Base-by-base conservation (phyloP, 1,140 invertebrate genomes). In the Drosophila bocki region DNA sequence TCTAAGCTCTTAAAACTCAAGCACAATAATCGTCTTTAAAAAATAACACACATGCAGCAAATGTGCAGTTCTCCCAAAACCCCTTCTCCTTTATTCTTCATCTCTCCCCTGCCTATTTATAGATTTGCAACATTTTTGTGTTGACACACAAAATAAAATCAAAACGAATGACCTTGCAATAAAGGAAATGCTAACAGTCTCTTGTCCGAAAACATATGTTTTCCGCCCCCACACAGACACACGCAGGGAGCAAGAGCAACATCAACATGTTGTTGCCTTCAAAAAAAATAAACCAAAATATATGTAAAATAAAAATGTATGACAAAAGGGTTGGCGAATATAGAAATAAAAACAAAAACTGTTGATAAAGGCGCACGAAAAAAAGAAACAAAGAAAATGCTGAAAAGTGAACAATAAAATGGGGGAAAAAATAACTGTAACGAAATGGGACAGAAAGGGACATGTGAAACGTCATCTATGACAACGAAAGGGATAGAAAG, bases 131-230 rank as follows among this genome's bases (percentile, higher is more conserved):
- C 39, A 61, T 63, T 82, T 80, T 67, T 51, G 76, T 53, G 76
- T 53, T 87, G 84, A 87, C 84, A 87, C 84, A 87, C 77, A 88
- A 87, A 87, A 88, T 90, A 88, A 88, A 88, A 90, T 57, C 78
- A 90, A 80, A 90, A 78, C 84, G 85, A 88, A 88, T 84, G 84
- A 88, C 84, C 84, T 88, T 88, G 84, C 72, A 77, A 90, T 64
- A 70, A 67, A 68, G 58, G 57, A 76, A 68, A 57, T 74, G 64
- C 80, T 60, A 26, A 82, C 68, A 71, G 63, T 71, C 62, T 78
- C 35, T 62, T 62, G 63, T 39, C 58, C 72, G 62, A 75, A 78
- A 83, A 82, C 80, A 83, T 82, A 62, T 83, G 80, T 75, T 83
- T 80, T 53, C 63, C 75, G 70, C 74, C 50, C 57, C n/a, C 45